These are phyloP conservation scores for Stichopus horrens DNA, from an alignment of 53 echinoderm and acorn worm genomes.

Conservation along the genomic window DNA sequence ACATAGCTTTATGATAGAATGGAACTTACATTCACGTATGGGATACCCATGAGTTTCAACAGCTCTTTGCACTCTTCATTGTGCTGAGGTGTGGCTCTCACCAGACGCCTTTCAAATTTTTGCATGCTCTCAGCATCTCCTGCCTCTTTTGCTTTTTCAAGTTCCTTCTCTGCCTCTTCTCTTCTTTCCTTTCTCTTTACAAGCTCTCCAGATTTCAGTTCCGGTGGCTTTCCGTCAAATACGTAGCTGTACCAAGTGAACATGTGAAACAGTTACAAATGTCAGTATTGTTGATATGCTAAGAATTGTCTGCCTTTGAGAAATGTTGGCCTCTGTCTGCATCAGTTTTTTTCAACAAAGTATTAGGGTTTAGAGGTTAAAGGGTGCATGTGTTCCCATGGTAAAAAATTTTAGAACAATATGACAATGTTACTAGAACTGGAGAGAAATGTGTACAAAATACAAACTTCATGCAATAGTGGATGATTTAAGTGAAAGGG, in stretches of 20 bases:
- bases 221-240: slow-evolving; percentile 99
- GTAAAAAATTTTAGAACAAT: too few species aligned
- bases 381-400: too few species aligned
- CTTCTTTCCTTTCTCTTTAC: slow-evolving; percentile 82
- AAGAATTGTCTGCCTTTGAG: too few species aligned
- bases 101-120: slow-evolving; percentile 92
- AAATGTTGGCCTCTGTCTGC: too few species aligned
- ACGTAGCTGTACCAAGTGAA: slow-evolving; percentile 65
- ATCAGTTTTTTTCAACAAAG: too few species aligned
- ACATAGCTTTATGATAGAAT: too few species aligned
- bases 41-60: slow-evolving; percentile 89
- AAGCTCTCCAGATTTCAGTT: slow-evolving; percentile 95
- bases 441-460: too few species aligned
- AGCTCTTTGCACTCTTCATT: slow-evolving; percentile 91
- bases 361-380: too few species aligned
- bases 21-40: slow-evolving; percentile 65
- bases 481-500: too few species aligned
- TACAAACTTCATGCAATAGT: too few species aligned
- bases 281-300: too few species aligned
- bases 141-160: slow-evolving; percentile 90
- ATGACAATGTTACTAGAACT: too few species aligned
- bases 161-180: slow-evolving; percentile 91
- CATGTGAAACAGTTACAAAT: not conserved
- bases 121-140: slow-evolving; percentile 82
- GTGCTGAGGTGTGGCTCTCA: slow-evolving; percentile 82